Evolutionary conservation across 2,113 vertebrate species (phyloP).

Genomic region (Eonycteris spelaea): DNA sequence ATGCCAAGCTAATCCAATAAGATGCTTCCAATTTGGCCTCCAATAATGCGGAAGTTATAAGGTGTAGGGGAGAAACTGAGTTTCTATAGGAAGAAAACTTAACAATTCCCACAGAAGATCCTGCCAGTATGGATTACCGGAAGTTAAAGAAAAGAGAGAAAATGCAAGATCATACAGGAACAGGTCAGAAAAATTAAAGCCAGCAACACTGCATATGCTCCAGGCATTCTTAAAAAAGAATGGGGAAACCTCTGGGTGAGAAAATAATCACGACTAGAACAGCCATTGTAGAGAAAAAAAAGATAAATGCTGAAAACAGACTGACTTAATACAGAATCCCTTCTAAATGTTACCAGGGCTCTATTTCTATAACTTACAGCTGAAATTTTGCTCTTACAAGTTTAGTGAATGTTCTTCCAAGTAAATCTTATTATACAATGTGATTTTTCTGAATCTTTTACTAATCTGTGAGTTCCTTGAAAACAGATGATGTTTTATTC

Average conservation of each 20-base stretch:
- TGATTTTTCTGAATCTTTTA: not conserved
- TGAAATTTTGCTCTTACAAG: conserved; percentile 12
- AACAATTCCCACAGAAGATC: not conserved
- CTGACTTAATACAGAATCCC: not conserved
- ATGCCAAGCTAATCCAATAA: not conserved
- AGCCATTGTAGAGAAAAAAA: not conserved
- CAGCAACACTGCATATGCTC: not conserved
- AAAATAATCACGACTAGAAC: not conserved
- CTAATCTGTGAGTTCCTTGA: not conserved
- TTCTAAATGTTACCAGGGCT: not conserved
- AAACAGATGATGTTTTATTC: not conserved
- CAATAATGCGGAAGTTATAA: not conserved
- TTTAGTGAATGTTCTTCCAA: not conserved
- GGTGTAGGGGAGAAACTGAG: not conserved
- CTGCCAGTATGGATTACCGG: not conserved
- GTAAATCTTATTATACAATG: conserved; percentile 10
- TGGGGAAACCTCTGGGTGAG: not conserved
- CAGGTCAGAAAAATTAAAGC: conserved; percentile 4
- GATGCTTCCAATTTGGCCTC: not conserved
- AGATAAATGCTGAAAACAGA: not conserved
- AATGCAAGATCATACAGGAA: not conserved
- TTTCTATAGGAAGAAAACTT: not conserved
- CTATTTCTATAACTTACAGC: not conserved
- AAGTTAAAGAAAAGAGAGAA: conserved; percentile 28
- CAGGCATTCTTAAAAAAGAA: not conserved